phyloP scores from a whole-genome alignment of 2,797 vertebrate species.

The Podarcis siculus region DNA sequence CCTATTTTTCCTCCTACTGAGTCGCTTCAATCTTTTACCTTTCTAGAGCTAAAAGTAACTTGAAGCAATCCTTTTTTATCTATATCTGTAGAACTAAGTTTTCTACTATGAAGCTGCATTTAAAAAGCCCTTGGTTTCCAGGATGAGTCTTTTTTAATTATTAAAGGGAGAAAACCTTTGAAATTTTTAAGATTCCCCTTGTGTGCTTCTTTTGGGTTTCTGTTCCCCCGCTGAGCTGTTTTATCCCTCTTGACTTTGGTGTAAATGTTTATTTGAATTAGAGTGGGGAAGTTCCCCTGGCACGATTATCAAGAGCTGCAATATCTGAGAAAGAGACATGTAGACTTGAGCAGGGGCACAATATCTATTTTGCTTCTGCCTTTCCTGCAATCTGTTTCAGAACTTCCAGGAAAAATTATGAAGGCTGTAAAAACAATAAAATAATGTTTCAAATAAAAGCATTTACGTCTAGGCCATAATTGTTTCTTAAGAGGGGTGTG shows the following conservation, averaged over 20 bases:
- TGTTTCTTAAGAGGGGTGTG: slow-evolving; percentile 45
- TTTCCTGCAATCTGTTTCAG: slow-evolving; percentile 42
- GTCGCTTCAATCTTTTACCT: slow-evolving; percentile 47
- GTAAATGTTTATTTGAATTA: slow-evolving; percentile 36
- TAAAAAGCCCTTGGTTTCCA: slow-evolving; percentile 9
- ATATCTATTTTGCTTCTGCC: slow-evolving; percentile 42
- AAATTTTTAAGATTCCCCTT: slow-evolving; percentile 4
- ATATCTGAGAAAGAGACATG: neutral
- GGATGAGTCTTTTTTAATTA: slow-evolving; percentile 15
- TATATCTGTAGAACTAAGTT: neutral
- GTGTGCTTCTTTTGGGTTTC: slow-evolving; percentile 17
- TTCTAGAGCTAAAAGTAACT: slow-evolving; percentile 48
- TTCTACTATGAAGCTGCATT: slow-evolving; percentile 35
- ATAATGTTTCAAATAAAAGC: slow-evolving; percentile 52
- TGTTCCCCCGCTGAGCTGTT: slow-evolving; percentile 25
- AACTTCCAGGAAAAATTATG: slow-evolving; percentile 20
- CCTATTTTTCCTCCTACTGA: slow-evolving; percentile 40
- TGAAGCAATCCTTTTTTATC: neutral
- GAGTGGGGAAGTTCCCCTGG: slow-evolving; percentile 18
- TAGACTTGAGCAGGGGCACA: neutral
- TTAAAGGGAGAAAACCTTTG: slow-evolving; percentile 1
- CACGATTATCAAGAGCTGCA: slow-evolving; percentile 20
- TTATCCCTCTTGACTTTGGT: slow-evolving; percentile 7
- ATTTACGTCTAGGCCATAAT: slow-evolving; percentile 55
- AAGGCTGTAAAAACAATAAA: slow-evolving; percentile 19